Conservation (phyloP, 2,113 vertebrate species). For the Falco punctatus region DNA sequence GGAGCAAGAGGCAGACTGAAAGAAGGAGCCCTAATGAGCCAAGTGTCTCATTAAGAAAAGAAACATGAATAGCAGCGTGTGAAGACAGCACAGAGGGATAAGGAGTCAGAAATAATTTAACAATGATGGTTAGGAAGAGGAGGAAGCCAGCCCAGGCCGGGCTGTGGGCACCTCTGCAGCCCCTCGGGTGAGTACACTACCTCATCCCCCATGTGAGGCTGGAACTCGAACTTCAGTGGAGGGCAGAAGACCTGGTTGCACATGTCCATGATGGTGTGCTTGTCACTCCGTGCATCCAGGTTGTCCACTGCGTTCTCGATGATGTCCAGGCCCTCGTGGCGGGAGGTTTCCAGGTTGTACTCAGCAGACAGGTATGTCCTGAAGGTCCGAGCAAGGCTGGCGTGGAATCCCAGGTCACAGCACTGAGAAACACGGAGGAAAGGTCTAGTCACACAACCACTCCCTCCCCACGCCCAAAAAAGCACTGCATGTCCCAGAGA, state of each 20-base stretch:
- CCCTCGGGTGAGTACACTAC: constrained; percentile 42
- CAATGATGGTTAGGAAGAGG: background rate
- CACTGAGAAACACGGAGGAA: constrained; percentile 76
- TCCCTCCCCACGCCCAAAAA: background rate
- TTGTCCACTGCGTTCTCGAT: constrained; percentile 95
- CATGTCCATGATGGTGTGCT: constrained; percentile 99
- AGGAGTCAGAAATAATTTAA: background rate
- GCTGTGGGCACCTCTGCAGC: background rate
- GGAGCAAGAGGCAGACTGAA: background rate
- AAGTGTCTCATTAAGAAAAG: background rate
- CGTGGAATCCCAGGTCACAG: constrained; percentile 95
- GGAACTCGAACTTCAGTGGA: constrained; percentile 95
- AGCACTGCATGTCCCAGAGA: background rate
- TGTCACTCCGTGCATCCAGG: constrained; percentile 95
- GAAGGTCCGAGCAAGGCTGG: constrained; percentile 93
- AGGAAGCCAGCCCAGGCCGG: background rate
- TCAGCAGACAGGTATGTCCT: constrained; percentile 96
- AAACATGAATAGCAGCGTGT: fast-evolving
- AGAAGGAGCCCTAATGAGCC: constrained; percentile 1
- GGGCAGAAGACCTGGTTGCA: constrained; percentile 99
- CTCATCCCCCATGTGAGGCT: constrained; percentile 99
- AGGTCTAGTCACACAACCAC: background rate
- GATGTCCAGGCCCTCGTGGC: constrained; percentile 94
- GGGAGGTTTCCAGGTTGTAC: constrained; percentile 96
- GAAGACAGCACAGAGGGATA: background rate